Evolutionary conservation across 2,113 vertebrate genomes (phyloP).

Genomic region (Eclectus roratus): DNA sequence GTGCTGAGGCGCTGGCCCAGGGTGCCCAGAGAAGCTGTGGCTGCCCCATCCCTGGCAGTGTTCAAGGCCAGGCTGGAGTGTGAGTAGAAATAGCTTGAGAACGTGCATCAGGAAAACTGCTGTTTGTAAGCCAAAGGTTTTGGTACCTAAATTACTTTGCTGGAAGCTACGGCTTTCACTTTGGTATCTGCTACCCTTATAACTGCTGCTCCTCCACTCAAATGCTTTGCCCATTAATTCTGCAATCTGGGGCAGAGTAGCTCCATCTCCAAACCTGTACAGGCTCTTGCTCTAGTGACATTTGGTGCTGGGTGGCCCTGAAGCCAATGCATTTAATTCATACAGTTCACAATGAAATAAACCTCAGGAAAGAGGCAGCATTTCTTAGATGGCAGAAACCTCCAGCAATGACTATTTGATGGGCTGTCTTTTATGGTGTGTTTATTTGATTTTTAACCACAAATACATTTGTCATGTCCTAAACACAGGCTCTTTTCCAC

Average conservation of each 20-base stretch:
- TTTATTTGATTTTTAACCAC: constrained; percentile 10
- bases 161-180: neutral
- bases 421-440: neutral
- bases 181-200: neutral
- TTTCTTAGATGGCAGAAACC: neutral
- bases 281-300: neutral
- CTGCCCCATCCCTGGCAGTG: neutral
- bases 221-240: neutral
- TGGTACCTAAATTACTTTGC: neutral
- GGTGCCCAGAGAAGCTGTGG: neutral
- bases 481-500: neutral
- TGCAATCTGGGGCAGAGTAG: neutral
- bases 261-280: neutral
- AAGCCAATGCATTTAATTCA: neutral
- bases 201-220: neutral
- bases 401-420: neutral
- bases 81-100: neutral
- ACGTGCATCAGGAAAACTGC: neutral
- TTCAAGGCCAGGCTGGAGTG: neutral
- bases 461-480: neutral
- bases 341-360: neutral
- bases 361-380: neutral
- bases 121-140: neutral
- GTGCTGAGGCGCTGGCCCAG: neutral
- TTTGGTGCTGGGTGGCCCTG: neutral